Evolutionary conservation across 92 coral and sea anemone genomes (phyloP).

Genomic region (Micromussa lordhowensis): DNA sequence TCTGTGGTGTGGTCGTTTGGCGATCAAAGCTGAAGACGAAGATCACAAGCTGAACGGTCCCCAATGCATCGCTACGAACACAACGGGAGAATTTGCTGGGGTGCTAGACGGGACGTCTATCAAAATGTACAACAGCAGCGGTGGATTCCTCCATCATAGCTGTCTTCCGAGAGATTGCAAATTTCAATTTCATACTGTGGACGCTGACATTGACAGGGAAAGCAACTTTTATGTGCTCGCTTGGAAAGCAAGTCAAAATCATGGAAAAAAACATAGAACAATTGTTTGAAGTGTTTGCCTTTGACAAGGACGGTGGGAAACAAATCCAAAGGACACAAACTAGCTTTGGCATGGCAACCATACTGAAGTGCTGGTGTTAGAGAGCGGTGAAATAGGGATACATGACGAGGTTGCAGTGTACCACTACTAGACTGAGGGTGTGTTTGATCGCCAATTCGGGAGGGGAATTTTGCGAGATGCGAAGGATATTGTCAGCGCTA

Average conservation of each 20-base stretch:
- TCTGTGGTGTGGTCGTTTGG: conserved; percentile 1
- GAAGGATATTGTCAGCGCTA: background rate
- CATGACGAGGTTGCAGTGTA: background rate
- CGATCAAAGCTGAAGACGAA: background rate
- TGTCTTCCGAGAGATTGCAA: background rate
- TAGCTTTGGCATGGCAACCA: background rate
- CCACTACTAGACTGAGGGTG: background rate
- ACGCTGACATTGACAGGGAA: background rate
- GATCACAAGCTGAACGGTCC: background rate
- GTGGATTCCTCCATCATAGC: background rate
- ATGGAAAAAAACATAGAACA: background rate
- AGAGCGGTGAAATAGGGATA: background rate
- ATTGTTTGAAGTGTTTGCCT: background rate
- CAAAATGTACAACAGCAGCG: background rate
- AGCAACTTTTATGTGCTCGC: background rate
- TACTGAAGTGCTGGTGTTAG: background rate
- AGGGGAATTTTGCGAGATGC: background rate
- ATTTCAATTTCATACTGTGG: background rate
- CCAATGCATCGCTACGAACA: background rate
- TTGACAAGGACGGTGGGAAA: background rate
- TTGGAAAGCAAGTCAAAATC: background rate
- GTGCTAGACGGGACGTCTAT: background rate
- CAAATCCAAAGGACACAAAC: background rate
- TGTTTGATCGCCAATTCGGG: background rate
- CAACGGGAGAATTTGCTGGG: background rate